Evolutionary conservation across 2,113 vertebrate genomes (phyloP).

Genomic region (Eleginops maclovinus): DNA sequence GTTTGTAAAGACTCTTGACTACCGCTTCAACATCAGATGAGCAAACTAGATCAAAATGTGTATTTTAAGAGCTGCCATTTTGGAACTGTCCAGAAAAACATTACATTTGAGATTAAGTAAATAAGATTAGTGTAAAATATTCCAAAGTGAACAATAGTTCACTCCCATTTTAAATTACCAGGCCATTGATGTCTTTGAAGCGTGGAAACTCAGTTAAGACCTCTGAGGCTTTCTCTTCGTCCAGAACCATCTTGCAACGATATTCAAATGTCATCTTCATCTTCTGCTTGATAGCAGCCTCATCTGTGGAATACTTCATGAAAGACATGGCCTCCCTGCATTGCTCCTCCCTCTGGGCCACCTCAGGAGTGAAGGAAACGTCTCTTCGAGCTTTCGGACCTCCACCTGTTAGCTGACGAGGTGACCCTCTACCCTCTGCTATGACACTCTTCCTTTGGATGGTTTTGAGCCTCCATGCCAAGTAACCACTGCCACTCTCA

Average conservation of each 20-base stretch:
- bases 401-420: neutral
- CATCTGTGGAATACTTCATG: constrained; percentile 12
- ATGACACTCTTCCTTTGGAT: constrained; percentile 1
- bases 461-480: constrained; percentile 14
- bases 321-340: constrained; percentile 7
- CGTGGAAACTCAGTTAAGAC: constrained; percentile 8
- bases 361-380: neutral
- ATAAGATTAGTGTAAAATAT: too few relatives aligned
- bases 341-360: constrained; percentile 5
- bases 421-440: neutral
- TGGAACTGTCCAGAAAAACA: too few relatives aligned
- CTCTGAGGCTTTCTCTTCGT: neutral
- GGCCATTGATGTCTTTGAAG: constrained; percentile 15
- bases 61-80: too few relatives aligned
- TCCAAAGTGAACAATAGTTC: too few relatives aligned
- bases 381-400: neutral
- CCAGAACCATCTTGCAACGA: neutral
- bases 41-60: too few relatives aligned
- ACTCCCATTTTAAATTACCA: too few relatives aligned
- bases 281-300: constrained; percentile 8
- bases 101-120: too few relatives aligned
- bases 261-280: constrained; percentile 27
- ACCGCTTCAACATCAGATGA: too few relatives aligned
- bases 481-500: constrained; percentile 12
- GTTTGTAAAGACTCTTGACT: too few relatives aligned